These are phyloP conservation scores for Smutsia temminckii DNA, from an alignment of 2,797 vertebrate species.

Conservation along the genomic window DNA sequence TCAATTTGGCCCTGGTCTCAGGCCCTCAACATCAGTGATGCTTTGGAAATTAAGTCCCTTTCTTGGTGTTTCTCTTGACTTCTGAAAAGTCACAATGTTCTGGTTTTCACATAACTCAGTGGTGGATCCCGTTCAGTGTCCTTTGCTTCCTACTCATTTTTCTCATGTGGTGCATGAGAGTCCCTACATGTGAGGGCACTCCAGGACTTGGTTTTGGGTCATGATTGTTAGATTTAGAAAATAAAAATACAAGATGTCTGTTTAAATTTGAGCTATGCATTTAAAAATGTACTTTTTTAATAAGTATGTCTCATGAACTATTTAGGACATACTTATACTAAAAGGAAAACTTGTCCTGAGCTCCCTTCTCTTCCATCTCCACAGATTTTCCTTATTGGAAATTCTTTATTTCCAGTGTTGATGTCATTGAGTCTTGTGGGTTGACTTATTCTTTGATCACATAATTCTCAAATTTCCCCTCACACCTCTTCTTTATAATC, in stretches of 20 bases:
- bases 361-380: neutral
- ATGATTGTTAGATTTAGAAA: neutral
- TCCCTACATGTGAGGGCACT: rapidly evolving
- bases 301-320: neutral
- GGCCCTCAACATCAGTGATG: neutral
- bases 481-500: neutral
- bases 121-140: neutral
- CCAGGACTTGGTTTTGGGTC: neutral
- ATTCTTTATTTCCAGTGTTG: neutral
- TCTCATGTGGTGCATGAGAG: neutral
- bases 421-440: no score
- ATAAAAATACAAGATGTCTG: neutral
- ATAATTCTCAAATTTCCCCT: neutral
- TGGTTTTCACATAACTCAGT: neutral
- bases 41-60: neutral
- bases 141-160: neutral
- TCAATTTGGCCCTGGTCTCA: neutral
- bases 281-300: no score
- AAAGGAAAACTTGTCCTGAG: neutral
- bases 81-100: neutral
- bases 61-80: neutral
- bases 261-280: neutral
- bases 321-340: rapidly evolving
- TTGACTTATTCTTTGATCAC: neutral
- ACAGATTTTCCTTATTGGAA: neutral